These are phyloP conservation scores for Leucoma salicis DNA, from an alignment of 2,888 invertebrate species.

Conservation along the genomic window DNA sequence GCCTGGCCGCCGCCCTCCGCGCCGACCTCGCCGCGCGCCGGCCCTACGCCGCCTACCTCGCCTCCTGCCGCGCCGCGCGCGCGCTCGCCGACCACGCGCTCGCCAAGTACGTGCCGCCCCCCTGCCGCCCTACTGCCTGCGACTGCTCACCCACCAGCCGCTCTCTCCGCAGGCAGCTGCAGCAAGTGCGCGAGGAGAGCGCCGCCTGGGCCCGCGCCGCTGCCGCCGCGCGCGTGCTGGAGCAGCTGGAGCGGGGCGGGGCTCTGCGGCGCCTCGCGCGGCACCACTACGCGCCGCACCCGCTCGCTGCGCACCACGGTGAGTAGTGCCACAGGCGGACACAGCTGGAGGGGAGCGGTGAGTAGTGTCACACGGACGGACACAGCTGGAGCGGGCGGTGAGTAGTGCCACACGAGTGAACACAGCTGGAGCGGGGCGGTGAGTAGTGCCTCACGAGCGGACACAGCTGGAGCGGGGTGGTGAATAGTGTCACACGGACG, in stretches of 20 bases:
- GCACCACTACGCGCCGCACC: slow-evolving; percentile 52
- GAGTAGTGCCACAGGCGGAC: too few relatives aligned
- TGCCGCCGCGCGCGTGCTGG: slow-evolving; percentile 88
- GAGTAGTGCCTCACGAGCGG: too few relatives aligned
- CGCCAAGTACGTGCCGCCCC: slow-evolving; percentile 11
- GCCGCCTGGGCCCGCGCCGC: slow-evolving; percentile 90
- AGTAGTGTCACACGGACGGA: too few relatives aligned
- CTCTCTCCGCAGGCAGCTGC: slow-evolving; percentile 46
- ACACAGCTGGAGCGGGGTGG: too few relatives aligned
- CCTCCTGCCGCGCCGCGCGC: slow-evolving; percentile 60
- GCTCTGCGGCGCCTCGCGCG: slow-evolving; percentile 88
- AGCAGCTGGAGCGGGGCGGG: slow-evolving; percentile 87
- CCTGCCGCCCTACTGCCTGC: slow-evolving; percentile 55
- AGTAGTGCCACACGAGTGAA: too few relatives aligned
- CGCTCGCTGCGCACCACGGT: slow-evolving; percentile 46
- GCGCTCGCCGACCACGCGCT: slow-evolving; percentile 55
- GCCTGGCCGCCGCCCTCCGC: slow-evolving; percentile 63
- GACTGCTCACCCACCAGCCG: too few relatives aligned
- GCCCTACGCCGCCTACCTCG: slow-evolving; percentile 69
- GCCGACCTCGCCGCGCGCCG: slow-evolving; percentile 69
- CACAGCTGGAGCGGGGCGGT: too few relatives aligned
- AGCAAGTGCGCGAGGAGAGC: slow-evolving; percentile 51
- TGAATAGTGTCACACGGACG: too few relatives aligned
- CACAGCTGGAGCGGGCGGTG: too few relatives aligned
- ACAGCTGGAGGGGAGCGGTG: too few relatives aligned